Percentiles rank a stretch among this genome's conserved stretches.
phyloP scores from a whole-genome alignment of 2,888 invertebrate genomes.

The Orchesellides sinensis region DNA sequence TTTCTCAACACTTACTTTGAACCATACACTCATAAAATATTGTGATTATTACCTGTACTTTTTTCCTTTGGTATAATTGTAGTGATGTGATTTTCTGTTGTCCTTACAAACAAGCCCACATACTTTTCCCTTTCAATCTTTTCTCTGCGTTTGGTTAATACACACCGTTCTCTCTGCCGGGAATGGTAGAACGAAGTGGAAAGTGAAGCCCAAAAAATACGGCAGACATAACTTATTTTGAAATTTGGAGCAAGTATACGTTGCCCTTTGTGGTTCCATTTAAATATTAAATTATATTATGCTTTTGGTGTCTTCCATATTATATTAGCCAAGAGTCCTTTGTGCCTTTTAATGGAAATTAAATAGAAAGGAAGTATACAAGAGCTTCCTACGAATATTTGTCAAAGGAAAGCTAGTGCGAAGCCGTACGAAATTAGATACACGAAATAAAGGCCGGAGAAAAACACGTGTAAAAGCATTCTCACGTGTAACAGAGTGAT shows the following conservation, averaged over 20 bases:
- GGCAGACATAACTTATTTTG: neutral
- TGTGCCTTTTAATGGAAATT: no score
- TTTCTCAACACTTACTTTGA: slow-evolving; percentile 50
- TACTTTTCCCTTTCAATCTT: slow-evolving; percentile 4
- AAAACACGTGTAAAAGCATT: neutral
- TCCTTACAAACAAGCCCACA: slow-evolving; percentile 15
- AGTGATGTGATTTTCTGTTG: slow-evolving; percentile 21
- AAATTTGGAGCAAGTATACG: no score
- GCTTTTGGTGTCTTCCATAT: no score
- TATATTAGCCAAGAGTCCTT: no score
- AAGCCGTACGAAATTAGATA: no score
- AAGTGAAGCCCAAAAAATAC: slow-evolving; percentile 14
- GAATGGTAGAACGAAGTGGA: slow-evolving; percentile 12
- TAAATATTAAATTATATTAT: no score
- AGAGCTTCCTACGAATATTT: no score
- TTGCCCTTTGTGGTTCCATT: no score
- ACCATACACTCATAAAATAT: slow-evolving; percentile 40
- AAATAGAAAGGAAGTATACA: no score
- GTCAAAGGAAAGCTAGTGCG: no score
- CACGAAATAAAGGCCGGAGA: no score
- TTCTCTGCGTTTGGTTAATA: neutral
- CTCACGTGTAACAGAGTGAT: no score
- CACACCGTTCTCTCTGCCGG: neutral
- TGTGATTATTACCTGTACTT: slow-evolving; percentile 42
- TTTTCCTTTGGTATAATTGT: slow-evolving; percentile 18